A percentile compares a stretch with the other conserved stretches of the same genome.
Conservation (phyloP, 2,797 vertebrate species). For the Enteromius thamalakanensis region DNA sequence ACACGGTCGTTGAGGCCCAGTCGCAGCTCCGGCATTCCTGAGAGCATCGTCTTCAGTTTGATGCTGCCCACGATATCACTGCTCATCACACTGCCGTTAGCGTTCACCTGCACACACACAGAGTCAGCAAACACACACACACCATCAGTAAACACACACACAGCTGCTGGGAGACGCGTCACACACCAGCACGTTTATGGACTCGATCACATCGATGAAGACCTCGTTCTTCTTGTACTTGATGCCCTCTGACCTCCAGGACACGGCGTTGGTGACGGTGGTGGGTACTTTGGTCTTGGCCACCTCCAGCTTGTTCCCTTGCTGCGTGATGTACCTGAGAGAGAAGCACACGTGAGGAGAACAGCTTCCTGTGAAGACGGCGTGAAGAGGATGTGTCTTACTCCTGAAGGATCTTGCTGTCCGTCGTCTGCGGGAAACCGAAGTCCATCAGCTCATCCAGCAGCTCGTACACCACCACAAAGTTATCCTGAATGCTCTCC, state of each 20-base stretch:
- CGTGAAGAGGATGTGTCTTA: conserved; percentile 69
- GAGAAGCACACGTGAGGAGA: background rate
- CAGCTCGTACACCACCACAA: conserved; percentile 92
- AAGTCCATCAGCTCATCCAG: conserved; percentile 97
- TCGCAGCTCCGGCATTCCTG: conserved; percentile 95
- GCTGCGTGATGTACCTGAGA: conserved; percentile 92
- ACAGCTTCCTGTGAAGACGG: background rate
- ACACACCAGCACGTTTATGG: conserved; percentile 94
- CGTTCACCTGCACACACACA: conserved; percentile 81
- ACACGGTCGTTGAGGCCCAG: conserved; percentile 97
- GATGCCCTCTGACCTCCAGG: conserved; percentile 90
- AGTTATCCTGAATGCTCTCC: conserved; percentile 94
- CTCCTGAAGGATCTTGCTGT: conserved; percentile 96
- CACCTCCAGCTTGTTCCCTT: conserved; percentile 96
- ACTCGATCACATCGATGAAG: conserved; percentile 98
- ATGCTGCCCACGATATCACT: conserved; percentile 98
- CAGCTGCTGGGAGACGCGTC: conserved; percentile 42
- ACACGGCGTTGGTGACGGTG: conserved; percentile 89
- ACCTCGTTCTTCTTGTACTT: conserved; percentile 92
- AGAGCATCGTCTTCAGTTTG: conserved; percentile 86
- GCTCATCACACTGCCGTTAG: conserved; percentile 93
- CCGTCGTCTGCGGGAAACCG: conserved; percentile 95
- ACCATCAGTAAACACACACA: too few species aligned
- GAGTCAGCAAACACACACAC: too few species aligned
- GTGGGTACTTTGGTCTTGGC: conserved; percentile 79